Conservation (phyloP, 2,797 vertebrate species). For the Dendrocincla tyrannina region DNA sequence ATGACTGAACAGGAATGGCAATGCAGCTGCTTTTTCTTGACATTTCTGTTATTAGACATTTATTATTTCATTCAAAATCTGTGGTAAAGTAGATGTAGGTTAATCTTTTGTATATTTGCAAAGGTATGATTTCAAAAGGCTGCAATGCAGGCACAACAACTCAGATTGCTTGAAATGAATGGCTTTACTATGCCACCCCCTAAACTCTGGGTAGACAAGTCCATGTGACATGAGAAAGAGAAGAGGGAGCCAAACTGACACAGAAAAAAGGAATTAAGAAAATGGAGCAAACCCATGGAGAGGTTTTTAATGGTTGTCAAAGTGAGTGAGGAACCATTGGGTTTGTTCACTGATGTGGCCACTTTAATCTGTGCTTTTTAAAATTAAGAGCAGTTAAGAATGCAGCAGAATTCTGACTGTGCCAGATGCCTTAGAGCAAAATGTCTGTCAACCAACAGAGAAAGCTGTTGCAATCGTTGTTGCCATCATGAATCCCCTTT, state of each 20-base stretch:
- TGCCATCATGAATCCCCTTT: background rate
- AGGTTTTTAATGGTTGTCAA: conserved; percentile 8
- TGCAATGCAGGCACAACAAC: background rate
- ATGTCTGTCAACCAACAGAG: background rate
- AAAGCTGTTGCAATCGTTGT: background rate
- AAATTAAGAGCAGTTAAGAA: conserved; percentile 7
- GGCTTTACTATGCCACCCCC: background rate
- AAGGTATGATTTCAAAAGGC: background rate
- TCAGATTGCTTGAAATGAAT: background rate
- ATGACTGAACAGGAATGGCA: background rate
- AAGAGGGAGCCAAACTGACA: background rate
- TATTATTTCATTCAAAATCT: background rate
- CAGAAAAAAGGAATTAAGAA: background rate
- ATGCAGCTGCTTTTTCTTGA: background rate
- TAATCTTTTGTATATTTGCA: background rate
- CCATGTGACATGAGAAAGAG: background rate
- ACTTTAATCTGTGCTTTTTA: background rate
- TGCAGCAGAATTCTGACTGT: background rate
- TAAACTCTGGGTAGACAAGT: background rate
- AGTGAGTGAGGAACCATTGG: background rate
- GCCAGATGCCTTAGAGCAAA: background rate
- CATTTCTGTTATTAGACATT: background rate
- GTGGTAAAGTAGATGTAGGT: background rate
- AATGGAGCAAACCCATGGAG: background rate
- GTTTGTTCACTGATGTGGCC: conserved; percentile 17